Conservation (phyloP, 2,113 vertebrate genomes). For the Lepisosteus oculatus region DNA sequence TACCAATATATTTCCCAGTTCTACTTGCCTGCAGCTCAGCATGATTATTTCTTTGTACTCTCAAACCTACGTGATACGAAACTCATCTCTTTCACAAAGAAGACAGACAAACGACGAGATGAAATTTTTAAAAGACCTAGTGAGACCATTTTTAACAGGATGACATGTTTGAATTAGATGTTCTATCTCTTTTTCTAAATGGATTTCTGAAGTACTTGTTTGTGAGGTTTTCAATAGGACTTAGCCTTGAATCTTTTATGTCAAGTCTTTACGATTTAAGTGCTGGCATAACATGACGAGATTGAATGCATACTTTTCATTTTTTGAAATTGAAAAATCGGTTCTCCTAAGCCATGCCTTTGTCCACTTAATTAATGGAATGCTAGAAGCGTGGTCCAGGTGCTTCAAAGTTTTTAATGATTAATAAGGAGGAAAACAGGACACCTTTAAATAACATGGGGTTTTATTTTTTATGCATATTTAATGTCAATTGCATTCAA, state of each 20-base stretch:
- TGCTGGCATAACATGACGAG: slow-evolving; percentile 70
- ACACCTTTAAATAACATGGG: slow-evolving; percentile 68
- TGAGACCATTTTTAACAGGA: slow-evolving; percentile 63
- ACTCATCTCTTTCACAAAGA: slow-evolving; percentile 62
- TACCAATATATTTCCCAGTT: slow-evolving; percentile 45
- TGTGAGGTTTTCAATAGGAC: slow-evolving; percentile 68
- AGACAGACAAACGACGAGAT: slow-evolving; percentile 50
- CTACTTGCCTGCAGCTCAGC: slow-evolving; percentile 57
- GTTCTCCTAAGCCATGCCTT: slow-evolving; percentile 62
- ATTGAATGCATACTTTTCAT: slow-evolving; percentile 67
- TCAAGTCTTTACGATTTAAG: slow-evolving; percentile 76
- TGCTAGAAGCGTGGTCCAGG: slow-evolving; percentile 72
- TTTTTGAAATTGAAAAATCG: slow-evolving; percentile 71
- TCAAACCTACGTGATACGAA: slow-evolving; percentile 41
- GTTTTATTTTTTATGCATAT: slow-evolving; percentile 63
- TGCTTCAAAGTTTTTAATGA: slow-evolving; percentile 71
- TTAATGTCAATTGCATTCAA: slow-evolving; percentile 68
- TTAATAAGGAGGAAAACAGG: slow-evolving; percentile 62
- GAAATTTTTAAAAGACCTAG: slow-evolving; percentile 55
- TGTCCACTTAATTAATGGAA: slow-evolving; percentile 78
- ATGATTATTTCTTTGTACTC: slow-evolving; percentile 64
- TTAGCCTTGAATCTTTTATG: slow-evolving; percentile 69
- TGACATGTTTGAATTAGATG: slow-evolving; percentile 73
- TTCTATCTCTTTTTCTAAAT: slow-evolving; percentile 65
- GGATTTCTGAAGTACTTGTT: slow-evolving; percentile 65